Evolutionary conservation across 2,113 vertebrate genomes (phyloP), one percentile per base, ranked within the genome.

Genomic region (Bos javanicus): DNA sequence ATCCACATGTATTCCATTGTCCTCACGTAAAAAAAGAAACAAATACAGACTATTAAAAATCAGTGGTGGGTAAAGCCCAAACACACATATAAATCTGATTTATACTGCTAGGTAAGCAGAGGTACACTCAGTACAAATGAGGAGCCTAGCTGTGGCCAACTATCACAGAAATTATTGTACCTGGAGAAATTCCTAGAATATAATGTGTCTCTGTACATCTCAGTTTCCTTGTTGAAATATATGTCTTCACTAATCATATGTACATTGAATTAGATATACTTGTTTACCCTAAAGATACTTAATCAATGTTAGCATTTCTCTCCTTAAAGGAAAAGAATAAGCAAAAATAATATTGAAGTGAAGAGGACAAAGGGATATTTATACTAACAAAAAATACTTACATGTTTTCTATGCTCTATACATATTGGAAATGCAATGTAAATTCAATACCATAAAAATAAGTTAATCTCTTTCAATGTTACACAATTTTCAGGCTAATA

Each of bases 31-130:
- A 71, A 82, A 82, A 78, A 50, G 21, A 13, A 84, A 43, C 19
- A 28, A 94, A 89, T 67, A 89, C 11, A 95, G 93, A 83, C 97
- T 90, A 92, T 91, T 81, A 52, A 76, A 82, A 98, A 90, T 84
- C 52, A 92, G 2, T 36, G 2, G 3, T 91, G 56, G 86, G 43
- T 85, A 36, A 7, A 98, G 71, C 1, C 7, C 12, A 96, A 71
- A 62, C 50, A 85, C 6, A 89, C 36, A 87, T 39, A 39, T 39
- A 39, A 39, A 39, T 74, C 30, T 95, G 97, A 5, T 96, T 97
- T 82, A 30, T 62, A 13, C n/a, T 57, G 21, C 7, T 78, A 14
- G 56, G 2, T 43, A 50, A 59, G 7, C 16, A 88, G 9, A 87
- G 76, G 91, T 81, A 91, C 15, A 91, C 3, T 7, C 57, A 2